These are phyloP conservation scores for Eledona agricola DNA, from an alignment of 2,888 invertebrate species.

Conservation along the genomic window DNA sequence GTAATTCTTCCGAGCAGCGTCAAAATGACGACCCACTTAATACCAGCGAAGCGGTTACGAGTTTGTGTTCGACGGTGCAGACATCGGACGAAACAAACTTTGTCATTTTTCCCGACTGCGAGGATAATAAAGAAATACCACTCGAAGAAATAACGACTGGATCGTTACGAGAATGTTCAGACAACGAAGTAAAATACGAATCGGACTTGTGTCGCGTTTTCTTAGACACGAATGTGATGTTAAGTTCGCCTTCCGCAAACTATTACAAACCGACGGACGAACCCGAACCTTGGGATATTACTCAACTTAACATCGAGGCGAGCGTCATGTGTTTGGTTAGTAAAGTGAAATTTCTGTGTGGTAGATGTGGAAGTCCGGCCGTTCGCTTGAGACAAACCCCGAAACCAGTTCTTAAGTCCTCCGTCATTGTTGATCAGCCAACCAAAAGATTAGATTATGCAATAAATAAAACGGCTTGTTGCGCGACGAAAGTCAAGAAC, in stretches of 20 bases:
- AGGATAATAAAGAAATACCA: constrained; percentile 57
- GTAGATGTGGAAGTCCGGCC: constrained; percentile 77
- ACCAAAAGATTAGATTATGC: constrained; percentile 38
- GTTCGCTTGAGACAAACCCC: constrained; percentile 69
- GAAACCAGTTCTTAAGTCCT: constrained; percentile 41
- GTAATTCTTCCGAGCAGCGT: no score
- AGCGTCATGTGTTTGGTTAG: constrained; percentile 87
- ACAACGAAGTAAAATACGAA: constrained; percentile 49
- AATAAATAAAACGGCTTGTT: constrained; percentile 65
- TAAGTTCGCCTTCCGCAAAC: constrained; percentile 74
- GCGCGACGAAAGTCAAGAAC: constrained; percentile 67
- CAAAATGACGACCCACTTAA: constrained; percentile 47
- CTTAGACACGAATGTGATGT: constrained; percentile 65
- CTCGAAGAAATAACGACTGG: constrained; percentile 21
- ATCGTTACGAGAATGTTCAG: constrained; percentile 41
- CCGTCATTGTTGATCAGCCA: constrained; percentile 47
- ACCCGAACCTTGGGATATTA: constrained; percentile 86
- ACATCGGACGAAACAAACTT: constrained; percentile 65
- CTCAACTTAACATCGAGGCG: constrained; percentile 86
- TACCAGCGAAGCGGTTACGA: constrained; percentile 58
- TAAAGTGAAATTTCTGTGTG: constrained; percentile 82
- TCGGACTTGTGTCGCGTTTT: constrained; percentile 59
- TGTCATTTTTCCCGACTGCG: constrained; percentile 68
- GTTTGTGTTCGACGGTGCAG: constrained; percentile 55
- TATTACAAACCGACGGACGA: constrained; percentile 83